Percentiles rank a stretch among this genome's conserved stretches.
Evolutionary conservation across 1,140 invertebrate species (phyloP).

Genomic region (Drosophila parvula): DNA sequence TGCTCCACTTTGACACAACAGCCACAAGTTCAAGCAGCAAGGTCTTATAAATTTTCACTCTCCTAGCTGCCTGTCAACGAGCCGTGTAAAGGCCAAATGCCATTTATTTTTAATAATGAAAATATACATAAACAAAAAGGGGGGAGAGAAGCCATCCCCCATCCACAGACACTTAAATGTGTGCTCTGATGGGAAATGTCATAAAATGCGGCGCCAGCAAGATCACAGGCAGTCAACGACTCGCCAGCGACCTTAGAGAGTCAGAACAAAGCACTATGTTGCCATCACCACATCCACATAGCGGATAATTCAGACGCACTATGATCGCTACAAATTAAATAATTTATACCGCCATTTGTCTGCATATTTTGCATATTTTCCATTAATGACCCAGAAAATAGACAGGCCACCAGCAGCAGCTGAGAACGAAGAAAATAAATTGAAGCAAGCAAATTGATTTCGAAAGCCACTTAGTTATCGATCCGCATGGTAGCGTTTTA

Average conservation of each 20-base stretch:
- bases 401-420: conserved; percentile 39
- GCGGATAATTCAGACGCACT: conserved; percentile 60
- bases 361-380: conserved; percentile 66
- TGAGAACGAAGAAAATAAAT: conserved; percentile 13
- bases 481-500: background rate
- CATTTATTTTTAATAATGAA: conserved; percentile 72
- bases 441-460: conserved; percentile 62
- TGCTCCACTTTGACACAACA: conserved; percentile 63
- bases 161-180: conserved; percentile 25
- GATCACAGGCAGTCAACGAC: conserved; percentile 69
- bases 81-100: conserved; percentile 71
- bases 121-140: conserved; percentile 12
- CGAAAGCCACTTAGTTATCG: conserved; percentile 13
- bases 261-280: conserved; percentile 23
- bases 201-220: conserved; percentile 70
- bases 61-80: conserved; percentile 73
- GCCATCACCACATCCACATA: conserved; percentile 42
- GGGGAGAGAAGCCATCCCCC: conserved; percentile 11
- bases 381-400: conserved; percentile 74
- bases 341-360: conserved; percentile 77
- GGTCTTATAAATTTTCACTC: conserved; percentile 57
- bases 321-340: conserved; percentile 65
- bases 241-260: conserved; percentile 55
- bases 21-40: conserved; percentile 77
- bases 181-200: conserved; percentile 51